phyloP scores from a whole-genome alignment of 2,113 vertebrate genomes.

The Prolemur simus region DNA sequence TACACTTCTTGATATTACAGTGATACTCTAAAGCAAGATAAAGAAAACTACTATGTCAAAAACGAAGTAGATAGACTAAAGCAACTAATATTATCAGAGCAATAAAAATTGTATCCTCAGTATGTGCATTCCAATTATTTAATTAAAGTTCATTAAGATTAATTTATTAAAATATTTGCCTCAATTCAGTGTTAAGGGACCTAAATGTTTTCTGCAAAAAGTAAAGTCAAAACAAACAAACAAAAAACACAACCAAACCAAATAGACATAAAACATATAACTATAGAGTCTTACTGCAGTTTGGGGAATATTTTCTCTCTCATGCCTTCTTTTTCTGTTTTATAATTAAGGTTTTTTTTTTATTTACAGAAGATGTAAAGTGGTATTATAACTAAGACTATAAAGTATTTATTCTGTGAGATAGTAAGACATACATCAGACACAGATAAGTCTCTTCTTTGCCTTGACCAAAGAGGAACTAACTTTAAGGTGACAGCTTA shows the following conservation, averaged over 20 bases:
- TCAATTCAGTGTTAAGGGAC: neutral
- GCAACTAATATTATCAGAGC: neutral
- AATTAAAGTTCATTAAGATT: neutral
- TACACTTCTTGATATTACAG: neutral
- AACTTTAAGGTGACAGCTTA: neutral
- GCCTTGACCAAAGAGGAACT: neutral
- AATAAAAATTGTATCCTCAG: neutral
- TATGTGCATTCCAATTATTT: neutral
- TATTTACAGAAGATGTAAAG: neutral
- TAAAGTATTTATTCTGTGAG: constrained; percentile 1
- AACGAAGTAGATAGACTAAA: neutral
- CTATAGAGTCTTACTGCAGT: neutral
- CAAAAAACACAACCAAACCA: neutral
- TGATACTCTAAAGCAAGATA: neutral
- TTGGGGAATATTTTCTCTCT: neutral
- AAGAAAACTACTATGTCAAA: neutral
- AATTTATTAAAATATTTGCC: neutral
- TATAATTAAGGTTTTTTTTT: neutral
- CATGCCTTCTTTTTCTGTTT: neutral
- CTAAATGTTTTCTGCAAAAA: neutral
- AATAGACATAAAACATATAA: neutral
- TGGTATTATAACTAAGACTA: neutral
- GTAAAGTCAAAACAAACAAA: neutral
- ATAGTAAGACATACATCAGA: neutral
- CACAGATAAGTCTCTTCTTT: neutral